These are phyloP conservation scores for Paedocypris sp. DNA, from an alignment of 2,113 vertebrate genomes.

Conservation along the genomic window DNA sequence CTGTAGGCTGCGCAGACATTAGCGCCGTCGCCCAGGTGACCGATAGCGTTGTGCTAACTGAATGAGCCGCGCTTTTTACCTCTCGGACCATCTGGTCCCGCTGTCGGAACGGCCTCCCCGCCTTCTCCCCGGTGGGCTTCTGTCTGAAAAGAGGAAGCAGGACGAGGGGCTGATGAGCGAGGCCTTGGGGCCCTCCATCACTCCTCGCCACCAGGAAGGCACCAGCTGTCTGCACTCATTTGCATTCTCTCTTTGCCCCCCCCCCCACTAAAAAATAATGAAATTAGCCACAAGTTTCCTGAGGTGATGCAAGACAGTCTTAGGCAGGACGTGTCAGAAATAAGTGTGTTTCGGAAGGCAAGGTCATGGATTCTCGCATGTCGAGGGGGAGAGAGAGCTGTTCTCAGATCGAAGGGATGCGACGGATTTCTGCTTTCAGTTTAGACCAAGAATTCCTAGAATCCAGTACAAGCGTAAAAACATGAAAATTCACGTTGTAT, in stretches of 20 bases:
- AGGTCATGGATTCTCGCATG: constrained; percentile 53
- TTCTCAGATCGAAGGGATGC: no score
- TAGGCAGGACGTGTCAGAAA: constrained; percentile 68
- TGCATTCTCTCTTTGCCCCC: constrained; percentile 75
- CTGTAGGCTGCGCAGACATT: constrained; percentile 34
- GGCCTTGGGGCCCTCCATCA: constrained; percentile 80
- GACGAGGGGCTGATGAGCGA: constrained; percentile 68
- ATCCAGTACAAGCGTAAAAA: no score
- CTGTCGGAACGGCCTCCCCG: constrained; percentile 61
- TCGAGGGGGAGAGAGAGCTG: not conserved
- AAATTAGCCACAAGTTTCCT: constrained; percentile 97
- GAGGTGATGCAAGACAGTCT: constrained; percentile 80
- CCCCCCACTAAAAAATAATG: constrained; percentile 86
- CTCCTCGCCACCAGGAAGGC: constrained; percentile 71
- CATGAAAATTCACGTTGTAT: no score
- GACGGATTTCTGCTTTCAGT: no score
- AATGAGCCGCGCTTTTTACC: constrained; percentile 47
- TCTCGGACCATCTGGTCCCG: constrained; percentile 77
- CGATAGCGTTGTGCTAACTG: constrained; percentile 50
- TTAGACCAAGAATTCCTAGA: no score
- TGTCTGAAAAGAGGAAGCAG: constrained; percentile 70
- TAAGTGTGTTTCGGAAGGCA: constrained; percentile 50
- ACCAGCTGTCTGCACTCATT: constrained; percentile 96
- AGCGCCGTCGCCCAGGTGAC: constrained; percentile 49
- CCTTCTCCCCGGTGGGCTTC: constrained; percentile 62